Conservation (phyloP, 2,888 invertebrate species). For the Dicyrtoma fusca region DNA sequence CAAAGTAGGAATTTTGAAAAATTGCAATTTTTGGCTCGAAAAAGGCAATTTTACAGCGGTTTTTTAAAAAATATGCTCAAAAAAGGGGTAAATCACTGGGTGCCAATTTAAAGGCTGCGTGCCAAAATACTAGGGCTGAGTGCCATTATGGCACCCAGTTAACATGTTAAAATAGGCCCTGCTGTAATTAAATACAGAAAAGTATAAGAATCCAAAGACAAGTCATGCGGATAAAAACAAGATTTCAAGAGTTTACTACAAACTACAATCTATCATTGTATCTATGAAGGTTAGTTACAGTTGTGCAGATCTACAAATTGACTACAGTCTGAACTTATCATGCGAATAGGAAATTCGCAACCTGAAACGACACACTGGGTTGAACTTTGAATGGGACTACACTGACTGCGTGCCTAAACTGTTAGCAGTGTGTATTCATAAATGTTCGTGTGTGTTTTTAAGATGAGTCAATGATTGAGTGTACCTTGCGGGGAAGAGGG, state of each 20-base stretch:
- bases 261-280: too few relatives aligned
- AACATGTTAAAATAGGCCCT: too few relatives aligned
- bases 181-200: neutral
- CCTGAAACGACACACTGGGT: slow-evolving; percentile 28
- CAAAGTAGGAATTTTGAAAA: too few relatives aligned
- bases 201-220: neutral
- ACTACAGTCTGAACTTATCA: neutral
- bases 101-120: too few relatives aligned
- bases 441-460: neutral
- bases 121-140: too few relatives aligned
- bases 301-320: neutral
- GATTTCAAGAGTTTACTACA: neutral
- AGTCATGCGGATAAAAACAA: neutral
- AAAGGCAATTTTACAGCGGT: too few relatives aligned
- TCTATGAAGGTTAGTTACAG: too few relatives aligned
- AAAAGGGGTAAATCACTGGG: too few relatives aligned
- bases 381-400: neutral
- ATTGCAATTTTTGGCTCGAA: too few relatives aligned
- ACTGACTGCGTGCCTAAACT: neutral
- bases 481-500: slow-evolving; percentile 26
- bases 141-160: too few relatives aligned
- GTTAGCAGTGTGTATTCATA: neutral
- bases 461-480: neutral
- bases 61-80: too few relatives aligned
- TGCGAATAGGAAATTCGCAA: slow-evolving; percentile 28